Evolutionary conservation across 2,113 vertebrate species (phyloP), one percentile per base, ranked within the genome.

Genomic region (Scolopax mira): DNA sequence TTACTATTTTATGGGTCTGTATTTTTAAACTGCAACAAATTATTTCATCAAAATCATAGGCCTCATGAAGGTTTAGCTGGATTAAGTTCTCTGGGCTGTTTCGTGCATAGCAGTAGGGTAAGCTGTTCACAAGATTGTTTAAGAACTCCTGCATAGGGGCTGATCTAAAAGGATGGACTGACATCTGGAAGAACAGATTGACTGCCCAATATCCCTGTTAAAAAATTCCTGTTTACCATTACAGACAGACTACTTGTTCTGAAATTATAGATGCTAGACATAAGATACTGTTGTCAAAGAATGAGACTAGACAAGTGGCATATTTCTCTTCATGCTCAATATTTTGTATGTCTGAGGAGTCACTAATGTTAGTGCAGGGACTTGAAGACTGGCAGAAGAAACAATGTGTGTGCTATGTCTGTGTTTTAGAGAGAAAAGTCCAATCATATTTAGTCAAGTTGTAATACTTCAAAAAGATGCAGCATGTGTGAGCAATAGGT

Each of bases 401-500:
- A 67, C 2, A 37, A 2, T 2, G 1, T 44, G 7, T 6, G 8
- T 28, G 18, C 14, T 31, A 7, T 15, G 9, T 60, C 13, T 62
- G 42, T 24, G 21, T 90, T 80, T 42, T 21, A 23, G 22, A 51
- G 17, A 42, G 13, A 19, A 69, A 88, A 91, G 37, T 5, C 3
- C 13, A 51, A 49, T 12, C 4, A 30, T 25, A 31, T 42, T 17
- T 31, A 57, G 3, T 3, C 8, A 70, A 73, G 3, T 7, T 77
- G 7, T 15, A 57, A 48, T 30, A 49, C 2, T 49, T 71, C 3
- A 15, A 79, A 87, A 79, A 72, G 11, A 49, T 13, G 16, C 21
- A 89, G 6, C 3, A 0, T 8, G 13, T 33, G 9, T 46, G 19
- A 92, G 8, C 28, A 80, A 35, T 10, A 66, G 8, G 6, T 64